These are phyloP conservation scores for Seira ritae DNA, from an alignment of 2,888 invertebrate species.

Conservation along the genomic window DNA sequence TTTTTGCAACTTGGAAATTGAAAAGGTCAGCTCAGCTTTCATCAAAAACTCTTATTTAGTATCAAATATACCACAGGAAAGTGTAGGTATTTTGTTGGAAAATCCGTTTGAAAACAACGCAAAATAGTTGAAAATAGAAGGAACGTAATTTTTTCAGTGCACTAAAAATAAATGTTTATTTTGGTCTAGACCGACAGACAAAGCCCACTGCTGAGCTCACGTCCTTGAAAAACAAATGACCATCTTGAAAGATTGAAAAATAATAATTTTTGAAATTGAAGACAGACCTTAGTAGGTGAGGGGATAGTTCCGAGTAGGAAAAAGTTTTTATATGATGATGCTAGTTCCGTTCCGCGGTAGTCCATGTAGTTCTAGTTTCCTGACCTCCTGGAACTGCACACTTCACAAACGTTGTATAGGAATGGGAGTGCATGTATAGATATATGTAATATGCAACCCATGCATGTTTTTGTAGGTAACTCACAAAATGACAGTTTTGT, in stretches of 20 bases:
- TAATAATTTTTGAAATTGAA: conserved; percentile 1
- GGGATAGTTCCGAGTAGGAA: background rate
- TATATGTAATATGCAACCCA: background rate
- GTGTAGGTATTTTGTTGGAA: background rate
- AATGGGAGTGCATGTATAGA: background rate
- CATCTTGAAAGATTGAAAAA: conserved; percentile 7
- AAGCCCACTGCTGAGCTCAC: background rate
- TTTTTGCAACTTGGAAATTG: background rate
- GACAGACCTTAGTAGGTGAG: background rate
- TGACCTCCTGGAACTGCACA: background rate
- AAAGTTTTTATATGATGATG: background rate
- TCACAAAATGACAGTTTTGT: background rate
- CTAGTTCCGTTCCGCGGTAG: background rate
- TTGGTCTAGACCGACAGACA: conserved; percentile 6
- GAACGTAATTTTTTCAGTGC: no score
- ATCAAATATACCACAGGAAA: background rate
- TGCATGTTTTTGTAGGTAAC: background rate
- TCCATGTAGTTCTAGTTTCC: background rate
- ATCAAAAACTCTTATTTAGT: no score
- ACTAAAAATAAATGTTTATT: background rate
- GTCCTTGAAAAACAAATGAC: conserved; percentile 7
- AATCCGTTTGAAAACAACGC: no score
- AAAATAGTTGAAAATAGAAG: no score
- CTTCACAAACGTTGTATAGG: background rate
- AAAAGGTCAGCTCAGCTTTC: conserved; percentile 1